Conservation (phyloP, 2,888 invertebrate species). For the Parapristionchus giblindavisi region DNA sequence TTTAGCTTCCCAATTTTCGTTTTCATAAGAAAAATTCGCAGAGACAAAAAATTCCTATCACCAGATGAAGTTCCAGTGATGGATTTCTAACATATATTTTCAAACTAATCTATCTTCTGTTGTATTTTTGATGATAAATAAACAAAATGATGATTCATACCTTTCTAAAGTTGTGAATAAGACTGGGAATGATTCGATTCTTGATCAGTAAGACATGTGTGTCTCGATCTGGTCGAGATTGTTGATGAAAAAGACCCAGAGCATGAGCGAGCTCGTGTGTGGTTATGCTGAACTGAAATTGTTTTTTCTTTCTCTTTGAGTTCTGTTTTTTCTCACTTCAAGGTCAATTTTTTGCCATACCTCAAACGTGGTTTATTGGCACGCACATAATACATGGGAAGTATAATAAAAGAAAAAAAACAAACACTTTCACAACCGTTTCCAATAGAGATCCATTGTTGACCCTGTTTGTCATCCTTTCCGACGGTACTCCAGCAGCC, state of each 20-base stretch:
- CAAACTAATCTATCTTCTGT: too few relatives aligned
- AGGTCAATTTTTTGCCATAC: too few relatives aligned
- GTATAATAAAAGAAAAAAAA: too few relatives aligned
- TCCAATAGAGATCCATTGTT: conserved; percentile 34
- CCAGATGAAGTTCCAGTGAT: too few relatives aligned
- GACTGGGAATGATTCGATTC: not conserved
- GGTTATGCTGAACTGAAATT: conserved; percentile 24
- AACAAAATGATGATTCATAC: not conserved
- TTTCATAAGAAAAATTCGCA: not conserved
- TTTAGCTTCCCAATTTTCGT: not conserved
- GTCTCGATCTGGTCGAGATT: conserved; percentile 34
- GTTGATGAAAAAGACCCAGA: conserved; percentile 33
- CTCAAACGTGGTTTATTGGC: too few relatives aligned
- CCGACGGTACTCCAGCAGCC: conserved; percentile 37
- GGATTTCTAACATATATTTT: too few relatives aligned
- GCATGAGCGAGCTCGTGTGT: conserved; percentile 35
- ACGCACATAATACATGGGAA: too few relatives aligned
- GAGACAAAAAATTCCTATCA: not conserved
- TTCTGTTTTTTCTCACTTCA: not conserved
- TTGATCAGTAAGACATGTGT: not conserved
- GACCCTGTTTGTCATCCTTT: conserved; percentile 17
- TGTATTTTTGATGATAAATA: not conserved
- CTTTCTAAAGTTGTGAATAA: conserved; percentile 21
- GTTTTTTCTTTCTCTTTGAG: not conserved
- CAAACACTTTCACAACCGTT: conserved; percentile 18